Conservation (phyloP, 2,113 vertebrate genomes). For the Indicator indicator region DNA sequence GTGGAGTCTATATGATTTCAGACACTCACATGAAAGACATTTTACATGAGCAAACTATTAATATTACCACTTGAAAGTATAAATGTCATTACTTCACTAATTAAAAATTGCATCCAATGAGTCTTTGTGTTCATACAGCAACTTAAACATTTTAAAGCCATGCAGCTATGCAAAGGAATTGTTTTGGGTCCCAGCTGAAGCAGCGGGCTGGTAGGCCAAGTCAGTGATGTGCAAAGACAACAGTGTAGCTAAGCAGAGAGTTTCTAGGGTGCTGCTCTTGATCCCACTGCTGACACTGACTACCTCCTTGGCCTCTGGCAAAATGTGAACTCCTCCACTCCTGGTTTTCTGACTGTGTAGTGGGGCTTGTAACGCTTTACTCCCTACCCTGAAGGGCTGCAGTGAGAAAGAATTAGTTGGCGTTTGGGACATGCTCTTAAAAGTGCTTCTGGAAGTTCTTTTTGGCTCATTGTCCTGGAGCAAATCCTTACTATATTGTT, state of each 20-base stretch:
- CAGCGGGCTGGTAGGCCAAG: background rate
- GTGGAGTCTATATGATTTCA: background rate
- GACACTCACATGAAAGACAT: background rate
- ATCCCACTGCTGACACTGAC: background rate
- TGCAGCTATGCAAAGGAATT: background rate
- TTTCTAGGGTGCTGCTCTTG: background rate
- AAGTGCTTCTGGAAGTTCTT: conserved; percentile 23
- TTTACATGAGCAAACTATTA: background rate
- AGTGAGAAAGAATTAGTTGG: background rate
- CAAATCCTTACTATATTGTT: background rate
- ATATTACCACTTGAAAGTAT: background rate
- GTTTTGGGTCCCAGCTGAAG: background rate
- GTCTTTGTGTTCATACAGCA: background rate
- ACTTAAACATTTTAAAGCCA: background rate
- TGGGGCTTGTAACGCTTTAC: background rate
- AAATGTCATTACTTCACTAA: background rate
- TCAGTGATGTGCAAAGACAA: background rate
- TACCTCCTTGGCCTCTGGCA: background rate
- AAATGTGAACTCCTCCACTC: background rate
- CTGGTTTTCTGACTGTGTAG: background rate
- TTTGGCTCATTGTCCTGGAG: background rate
- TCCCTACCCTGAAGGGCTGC: background rate
- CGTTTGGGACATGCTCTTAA: background rate
- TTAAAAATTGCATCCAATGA: background rate
- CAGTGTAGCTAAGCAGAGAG: background rate